These are phyloP conservation scores for Ectropis grisescens DNA, from an alignment of 1,140 invertebrate species.

Conservation along the genomic window DNA sequence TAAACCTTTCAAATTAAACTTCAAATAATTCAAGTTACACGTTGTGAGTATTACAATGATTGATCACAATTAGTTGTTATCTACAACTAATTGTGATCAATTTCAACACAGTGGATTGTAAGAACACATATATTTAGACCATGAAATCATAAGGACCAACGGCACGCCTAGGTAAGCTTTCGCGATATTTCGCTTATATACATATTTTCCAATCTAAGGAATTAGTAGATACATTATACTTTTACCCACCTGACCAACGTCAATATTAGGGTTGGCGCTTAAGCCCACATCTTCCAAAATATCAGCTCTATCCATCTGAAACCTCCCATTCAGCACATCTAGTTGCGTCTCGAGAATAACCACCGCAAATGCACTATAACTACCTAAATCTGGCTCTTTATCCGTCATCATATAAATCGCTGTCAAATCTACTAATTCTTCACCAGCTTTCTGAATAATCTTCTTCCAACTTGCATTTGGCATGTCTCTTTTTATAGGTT, in stretches of 20 bases:
- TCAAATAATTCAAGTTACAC: slow-evolving; percentile 1
- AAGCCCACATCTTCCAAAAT: slow-evolving; percentile 79
- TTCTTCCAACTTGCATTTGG: slow-evolving; percentile 76
- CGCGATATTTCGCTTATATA: too few species aligned
- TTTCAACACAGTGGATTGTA: too few species aligned
- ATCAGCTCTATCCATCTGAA: slow-evolving; percentile 77
- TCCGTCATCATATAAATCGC: slow-evolving; percentile 71
- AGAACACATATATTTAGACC: too few species aligned
- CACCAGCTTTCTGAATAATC: slow-evolving; percentile 72
- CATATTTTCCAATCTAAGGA: too few species aligned
- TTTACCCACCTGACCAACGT: slow-evolving; percentile 80
- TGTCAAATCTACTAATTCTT: slow-evolving; percentile 72
- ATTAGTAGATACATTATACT: too few species aligned
- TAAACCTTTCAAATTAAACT: slow-evolving; percentile 5
- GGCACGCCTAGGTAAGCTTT: too few species aligned
- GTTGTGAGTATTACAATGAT: background rate
- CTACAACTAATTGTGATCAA: background rate
- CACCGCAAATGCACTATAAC: slow-evolving; percentile 74
- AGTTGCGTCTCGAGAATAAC: slow-evolving; percentile 77
- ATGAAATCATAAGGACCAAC: too few species aligned
- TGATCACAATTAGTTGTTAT: background rate
- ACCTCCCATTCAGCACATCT: slow-evolving; percentile 80
- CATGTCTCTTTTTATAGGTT: slow-evolving; percentile 73
- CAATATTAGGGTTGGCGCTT: slow-evolving; percentile 81
- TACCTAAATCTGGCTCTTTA: slow-evolving; percentile 50